Conservation (phyloP, 2,888 invertebrate species). For the Bellardia pandia region DNA sequence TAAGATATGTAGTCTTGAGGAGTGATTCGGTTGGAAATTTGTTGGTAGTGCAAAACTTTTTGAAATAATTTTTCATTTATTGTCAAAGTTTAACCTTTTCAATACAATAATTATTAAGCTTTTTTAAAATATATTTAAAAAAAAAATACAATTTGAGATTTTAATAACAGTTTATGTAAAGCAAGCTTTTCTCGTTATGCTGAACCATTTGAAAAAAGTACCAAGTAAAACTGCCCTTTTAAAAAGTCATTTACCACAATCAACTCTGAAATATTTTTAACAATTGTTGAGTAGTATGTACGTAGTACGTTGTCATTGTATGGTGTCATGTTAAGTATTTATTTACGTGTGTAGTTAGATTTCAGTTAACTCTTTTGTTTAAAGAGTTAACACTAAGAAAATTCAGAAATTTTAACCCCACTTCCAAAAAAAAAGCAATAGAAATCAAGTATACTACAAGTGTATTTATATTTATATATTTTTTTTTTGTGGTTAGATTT, state of each 20-base stretch:
- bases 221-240: neutral
- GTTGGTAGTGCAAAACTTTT: too few species aligned
- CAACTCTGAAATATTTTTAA: neutral
- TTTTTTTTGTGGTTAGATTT: constrained; percentile 58
- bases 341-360: constrained; percentile 23
- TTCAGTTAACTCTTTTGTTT: constrained; percentile 63
- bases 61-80: too few species aligned
- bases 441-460: constrained; percentile 17
- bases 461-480: neutral
- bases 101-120: too few species aligned
- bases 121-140: too few species aligned
- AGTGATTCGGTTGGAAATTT: too few species aligned
- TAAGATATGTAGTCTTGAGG: too few species aligned
- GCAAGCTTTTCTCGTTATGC: too few species aligned
- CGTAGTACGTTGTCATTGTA: neutral
- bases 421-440: constrained; percentile 1
- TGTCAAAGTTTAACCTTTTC: too few species aligned
- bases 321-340: constrained; percentile 38
- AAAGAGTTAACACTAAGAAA: constrained; percentile 60
- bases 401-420: constrained; percentile 31
- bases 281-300: neutral
- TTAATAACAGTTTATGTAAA: too few species aligned
- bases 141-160: too few species aligned
- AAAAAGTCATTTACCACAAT: neutral
- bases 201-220: neutral